These are phyloP conservation scores for Heteropelma amictum DNA, from an alignment of 2,888 invertebrate species.

Conservation along the genomic window DNA sequence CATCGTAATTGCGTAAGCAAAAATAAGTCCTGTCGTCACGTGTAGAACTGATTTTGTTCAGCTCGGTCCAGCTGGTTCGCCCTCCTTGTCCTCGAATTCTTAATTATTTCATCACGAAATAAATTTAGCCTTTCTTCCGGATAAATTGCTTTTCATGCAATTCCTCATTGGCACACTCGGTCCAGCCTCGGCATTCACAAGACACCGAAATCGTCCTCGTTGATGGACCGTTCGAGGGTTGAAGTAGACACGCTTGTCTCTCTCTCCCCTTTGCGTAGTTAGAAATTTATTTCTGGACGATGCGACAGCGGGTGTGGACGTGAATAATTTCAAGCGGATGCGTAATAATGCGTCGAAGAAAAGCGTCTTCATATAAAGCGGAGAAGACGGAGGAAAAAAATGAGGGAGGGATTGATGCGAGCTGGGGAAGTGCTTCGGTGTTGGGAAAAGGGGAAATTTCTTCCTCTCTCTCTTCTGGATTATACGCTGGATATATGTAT, in stretches of 20 bases:
- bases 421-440: conserved; percentile 31
- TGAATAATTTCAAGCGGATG: conserved; percentile 56
- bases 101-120: too few species aligned
- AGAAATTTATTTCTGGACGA: conserved; percentile 62
- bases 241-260: conserved; percentile 15
- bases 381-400: conserved; percentile 8
- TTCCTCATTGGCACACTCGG: not conserved
- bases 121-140: too few species aligned
- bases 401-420: not conserved
- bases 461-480: not conserved
- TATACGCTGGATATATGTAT: too few species aligned
- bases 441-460: conserved; percentile 44
- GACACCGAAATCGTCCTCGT: conserved; percentile 4
- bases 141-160: too few species aligned
- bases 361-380: conserved; percentile 34
- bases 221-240: conserved; percentile 23
- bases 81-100: too few species aligned
- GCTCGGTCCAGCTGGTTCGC: too few species aligned
- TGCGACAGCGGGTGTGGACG: conserved; percentile 49
- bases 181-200: not conserved
- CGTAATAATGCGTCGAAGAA: conserved; percentile 25
- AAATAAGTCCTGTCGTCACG: too few species aligned
- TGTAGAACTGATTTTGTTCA: too few species aligned
- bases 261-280: conserved; percentile 22
- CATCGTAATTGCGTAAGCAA: too few species aligned